These are phyloP conservation scores for Orthosia gothica DNA, from an alignment of 2,888 invertebrate species.

Conservation along the genomic window DNA sequence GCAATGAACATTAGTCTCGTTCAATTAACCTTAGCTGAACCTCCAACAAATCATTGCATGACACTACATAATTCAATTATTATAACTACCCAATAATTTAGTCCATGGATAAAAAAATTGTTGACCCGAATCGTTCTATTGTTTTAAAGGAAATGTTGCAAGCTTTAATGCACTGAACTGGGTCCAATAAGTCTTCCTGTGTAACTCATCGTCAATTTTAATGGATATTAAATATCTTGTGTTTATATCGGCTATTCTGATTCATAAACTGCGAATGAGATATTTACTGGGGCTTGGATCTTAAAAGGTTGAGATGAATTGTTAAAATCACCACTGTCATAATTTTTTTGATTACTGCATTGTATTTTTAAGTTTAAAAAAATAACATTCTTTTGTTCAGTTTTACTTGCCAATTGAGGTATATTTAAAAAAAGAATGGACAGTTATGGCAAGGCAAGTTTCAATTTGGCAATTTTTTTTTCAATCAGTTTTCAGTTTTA, in stretches of 20 bases:
- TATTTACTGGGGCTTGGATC: constrained; percentile 8
- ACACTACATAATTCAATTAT: constrained; percentile 34
- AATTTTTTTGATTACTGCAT: no score
- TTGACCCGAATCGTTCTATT: constrained; percentile 69
- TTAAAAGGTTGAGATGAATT: background rate
- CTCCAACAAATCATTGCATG: constrained; percentile 32
- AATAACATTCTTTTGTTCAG: no score
- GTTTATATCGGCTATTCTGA: constrained; percentile 44
- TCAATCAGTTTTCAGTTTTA: no score
- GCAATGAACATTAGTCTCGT: constrained; percentile 25
- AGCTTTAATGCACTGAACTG: constrained; percentile 69
- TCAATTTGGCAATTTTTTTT: no score
- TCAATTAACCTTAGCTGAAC: constrained; percentile 22
- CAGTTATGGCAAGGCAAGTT: no score
- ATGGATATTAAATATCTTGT: constrained; percentile 60
- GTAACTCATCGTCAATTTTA: constrained; percentile 60
- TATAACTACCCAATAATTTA: constrained; percentile 11
- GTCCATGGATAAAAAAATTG: constrained; percentile 42
- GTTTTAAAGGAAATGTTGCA: constrained; percentile 72
- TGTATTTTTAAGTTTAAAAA: no score
- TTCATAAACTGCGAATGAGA: constrained; percentile 25
- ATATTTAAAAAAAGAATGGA: no score
- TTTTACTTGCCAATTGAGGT: no score
- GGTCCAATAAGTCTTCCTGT: constrained; percentile 57
- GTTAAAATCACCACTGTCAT: background rate